Percentiles rank a stretch among this genome's conserved stretches.
Evolutionary conservation across 2,113 vertebrate species (phyloP).

Genomic region (Corythornis madagascariensis): DNA sequence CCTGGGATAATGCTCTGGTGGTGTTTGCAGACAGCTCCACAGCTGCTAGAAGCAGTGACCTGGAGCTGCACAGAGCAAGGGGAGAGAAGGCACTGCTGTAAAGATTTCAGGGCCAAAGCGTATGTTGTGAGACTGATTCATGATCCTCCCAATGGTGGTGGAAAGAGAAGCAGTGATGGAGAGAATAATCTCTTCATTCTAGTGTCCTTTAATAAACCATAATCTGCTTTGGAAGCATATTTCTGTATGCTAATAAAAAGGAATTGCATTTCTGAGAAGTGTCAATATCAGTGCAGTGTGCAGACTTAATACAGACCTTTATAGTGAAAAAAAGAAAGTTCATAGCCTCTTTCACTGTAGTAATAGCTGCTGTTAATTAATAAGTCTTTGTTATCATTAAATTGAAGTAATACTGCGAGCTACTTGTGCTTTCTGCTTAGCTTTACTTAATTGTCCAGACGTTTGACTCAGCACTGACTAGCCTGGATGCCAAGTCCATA

Average conservation of each 20-base stretch:
- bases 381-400: conserved; percentile 49
- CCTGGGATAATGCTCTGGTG: rapidly evolving
- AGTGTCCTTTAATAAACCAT: not conserved
- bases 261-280: not conserved
- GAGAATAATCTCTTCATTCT: not conserved
- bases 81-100: not conserved
- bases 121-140: not conserved
- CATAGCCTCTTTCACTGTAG: not conserved
- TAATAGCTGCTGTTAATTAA: conserved; percentile 64
- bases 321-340: not conserved
- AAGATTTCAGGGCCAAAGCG: not conserved
- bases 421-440: not conserved
- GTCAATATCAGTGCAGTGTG: not conserved
- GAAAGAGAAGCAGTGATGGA: not conserved
- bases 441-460: conserved; percentile 42
- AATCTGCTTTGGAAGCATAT: not conserved
- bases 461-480: not conserved
- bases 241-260: conserved; percentile 1
- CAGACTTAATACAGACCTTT: not conserved
- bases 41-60: not conserved
- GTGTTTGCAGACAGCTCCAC: not conserved
- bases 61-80: not conserved
- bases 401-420: conserved; percentile 49
- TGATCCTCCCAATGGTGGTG: not conserved
- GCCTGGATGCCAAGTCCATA: not conserved